These are phyloP conservation scores for Myotis brandtii DNA, from an alignment of 2,113 vertebrate species.

Conservation along the genomic window DNA sequence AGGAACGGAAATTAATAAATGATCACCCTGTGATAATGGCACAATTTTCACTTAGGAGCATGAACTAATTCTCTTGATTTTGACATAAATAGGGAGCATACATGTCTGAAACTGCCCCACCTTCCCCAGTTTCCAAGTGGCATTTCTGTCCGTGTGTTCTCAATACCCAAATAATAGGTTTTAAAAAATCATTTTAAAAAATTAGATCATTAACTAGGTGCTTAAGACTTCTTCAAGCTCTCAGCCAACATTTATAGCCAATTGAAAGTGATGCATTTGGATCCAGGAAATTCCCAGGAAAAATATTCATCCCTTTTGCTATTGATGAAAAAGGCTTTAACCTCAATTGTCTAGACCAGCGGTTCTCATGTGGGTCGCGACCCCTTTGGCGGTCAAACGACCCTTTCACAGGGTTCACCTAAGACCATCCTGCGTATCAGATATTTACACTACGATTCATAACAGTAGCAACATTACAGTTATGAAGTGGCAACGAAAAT, in stretches of 20 bases:
- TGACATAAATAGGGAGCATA: not conserved
- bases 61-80: constrained; percentile 23
- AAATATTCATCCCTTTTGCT: not conserved
- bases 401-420: too few relatives aligned
- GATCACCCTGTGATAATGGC: not conserved
- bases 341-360: not conserved
- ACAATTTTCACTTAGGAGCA: not conserved
- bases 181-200: not conserved
- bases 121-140: not conserved
- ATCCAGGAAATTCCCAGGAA: not conserved
- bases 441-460: too few relatives aligned
- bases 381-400: too few relatives aligned
- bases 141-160: not conserved
- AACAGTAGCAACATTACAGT: too few relatives aligned
- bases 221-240: not conserved
- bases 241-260: not conserved
- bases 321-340: not conserved
- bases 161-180: not conserved
- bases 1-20: not conserved
- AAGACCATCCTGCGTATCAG: too few relatives aligned
- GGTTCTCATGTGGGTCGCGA: too few relatives aligned
- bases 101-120: not conserved
- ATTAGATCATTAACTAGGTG: not conserved
- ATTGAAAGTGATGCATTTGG: not conserved
- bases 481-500: too few relatives aligned